Evolutionary conservation across 2,888 invertebrate genomes (phyloP), one percentile per base, ranked within the genome.

Genomic region (Meta bourneti): DNA sequence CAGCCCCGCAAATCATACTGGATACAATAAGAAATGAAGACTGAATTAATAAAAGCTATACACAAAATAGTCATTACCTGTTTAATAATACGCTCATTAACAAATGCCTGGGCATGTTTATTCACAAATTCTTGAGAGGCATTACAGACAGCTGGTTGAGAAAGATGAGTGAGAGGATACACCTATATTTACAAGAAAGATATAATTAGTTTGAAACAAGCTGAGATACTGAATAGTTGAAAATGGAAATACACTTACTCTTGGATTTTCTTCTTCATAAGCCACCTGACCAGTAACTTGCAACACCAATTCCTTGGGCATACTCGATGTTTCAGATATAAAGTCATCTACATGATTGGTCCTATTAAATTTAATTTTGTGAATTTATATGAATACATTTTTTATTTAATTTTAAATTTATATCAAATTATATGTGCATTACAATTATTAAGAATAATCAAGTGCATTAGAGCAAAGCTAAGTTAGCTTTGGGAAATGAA

Each of bases 291-390:
- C 96, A 6, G 95, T 94, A 6, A 95, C 95, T 89, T 94, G 94
- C 69, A 95, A 93, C 61, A 96, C 94, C 20, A 95, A 94, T 87
- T 95, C 94, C 92, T 95, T 95, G 0, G 95, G 95, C 74, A 96
- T 94, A 16, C 94, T 94, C 52, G 94, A 95, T 78, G 94, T 94
- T 93, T 95, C 95, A 71, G 95, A 94, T 71, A 96, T 95, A 93
- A 95, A 95, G 93, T 96, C 95, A 19, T 95, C 95, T 7, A 94
- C 94, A 93, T 95, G 95, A 92, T 95, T 95, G 90, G 95, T 95
- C 96, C 96, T 96, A 91, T 0, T 52, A 78, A 69, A 34, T 20
- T 61, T 61, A 34, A 34, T 34, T 34, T 34, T 2, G n/a, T n/a
- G 4, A 34, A 34, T 80, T 19, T 11, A 80, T 6, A 80, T n/a